Base-by-base conservation (phyloP, 2,888 invertebrate species). In the Julus scanicus region DNA sequence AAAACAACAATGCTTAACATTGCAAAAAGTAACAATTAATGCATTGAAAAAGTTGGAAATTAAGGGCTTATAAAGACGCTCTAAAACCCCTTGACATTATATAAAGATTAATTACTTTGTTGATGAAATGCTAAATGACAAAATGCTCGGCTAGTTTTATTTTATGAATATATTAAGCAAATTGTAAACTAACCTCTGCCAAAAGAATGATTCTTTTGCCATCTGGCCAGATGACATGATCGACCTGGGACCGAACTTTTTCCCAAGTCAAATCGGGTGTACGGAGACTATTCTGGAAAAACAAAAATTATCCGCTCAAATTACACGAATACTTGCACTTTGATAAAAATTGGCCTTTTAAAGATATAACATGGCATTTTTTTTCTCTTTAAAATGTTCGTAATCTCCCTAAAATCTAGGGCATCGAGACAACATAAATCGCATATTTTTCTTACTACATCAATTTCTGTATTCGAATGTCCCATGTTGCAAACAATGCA, bases 221-320 rank as follows among this genome's bases (percentile, higher is more conserved):
- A 93, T 97, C 98, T 13, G 98, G 98, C 98, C 98, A 99, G 91
- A 99, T 97, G 90, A 99, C 97, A 93, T 99, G 99, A 93, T 99
- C 99, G 84, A 99, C 99, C 94, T 99, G 98, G 48, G 98, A 98
- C 88, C 99, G 94, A 0, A 99, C 98, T 91, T 98, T 96, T 93
- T 99, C 99, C 99, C 99, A 99, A 88, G 98, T 96, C 91, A 99
- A 93, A 92, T 99, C 99, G 0, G 98, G 97, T 40, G 98, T 98
- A 89, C 98, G 94, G 89, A 99, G 93, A 90, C 97, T 96, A 93
- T 97, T 97, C 95, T 95, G 92, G 11, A 83, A 87, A 39, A 3
- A 57, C 20, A 39, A 1, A 48, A 39, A 29, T 44, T n/a, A 37
- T 37, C 40, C 71, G 8, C 4, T 9, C 3, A 37, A 85, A 44